A percentile compares a stretch with the other conserved stretches of the same genome.
These are phyloP conservation scores for Pelagia noctiluca DNA, from an alignment of 30 jellyfish, hydroid and myxozoan species.

Conservation along the genomic window DNA sequence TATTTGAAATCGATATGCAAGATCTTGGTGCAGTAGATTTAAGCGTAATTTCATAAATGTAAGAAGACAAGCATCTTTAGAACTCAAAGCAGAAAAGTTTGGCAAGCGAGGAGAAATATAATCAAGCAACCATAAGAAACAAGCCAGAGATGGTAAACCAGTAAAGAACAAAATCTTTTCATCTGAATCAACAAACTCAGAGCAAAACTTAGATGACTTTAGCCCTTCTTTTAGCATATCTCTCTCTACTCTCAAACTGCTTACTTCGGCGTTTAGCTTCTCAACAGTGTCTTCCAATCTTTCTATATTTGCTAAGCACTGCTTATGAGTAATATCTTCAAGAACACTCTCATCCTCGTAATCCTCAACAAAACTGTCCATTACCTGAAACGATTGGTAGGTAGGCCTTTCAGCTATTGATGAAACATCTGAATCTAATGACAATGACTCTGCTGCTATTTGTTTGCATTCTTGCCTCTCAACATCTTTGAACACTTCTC, in stretches of 20 bases:
- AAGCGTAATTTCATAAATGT: slow-evolving; percentile 26
- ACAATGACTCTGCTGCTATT: background rate
- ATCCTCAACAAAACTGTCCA: background rate
- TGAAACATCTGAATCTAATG: background rate
- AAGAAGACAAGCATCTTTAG: background rate
- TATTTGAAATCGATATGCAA: slow-evolving; percentile 24
- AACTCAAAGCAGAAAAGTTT: background rate
- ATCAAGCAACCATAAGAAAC: slow-evolving; percentile 5
- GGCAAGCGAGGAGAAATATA: background rate
- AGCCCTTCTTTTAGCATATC: background rate
- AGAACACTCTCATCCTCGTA: background rate
- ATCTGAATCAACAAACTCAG: background rate
- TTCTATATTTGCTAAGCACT: background rate
- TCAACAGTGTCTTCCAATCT: background rate
- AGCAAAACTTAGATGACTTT: slow-evolving; percentile 10
- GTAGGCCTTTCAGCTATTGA: background rate
- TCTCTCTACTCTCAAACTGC: background rate
- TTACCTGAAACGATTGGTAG: background rate
- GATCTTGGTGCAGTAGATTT: slow-evolving; percentile 26
- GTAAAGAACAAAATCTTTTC: slow-evolving; percentile 13
- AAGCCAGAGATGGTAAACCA: slow-evolving; percentile 39
- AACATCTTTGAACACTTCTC: background rate
- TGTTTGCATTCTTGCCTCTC: background rate
- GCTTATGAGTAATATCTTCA: background rate
- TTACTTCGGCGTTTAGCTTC: background rate